Evolutionary conservation across 2,888 invertebrate genomes (phyloP), one percentile per base, ranked within the genome.

Genomic region (Cylloceria caligata): DNA sequence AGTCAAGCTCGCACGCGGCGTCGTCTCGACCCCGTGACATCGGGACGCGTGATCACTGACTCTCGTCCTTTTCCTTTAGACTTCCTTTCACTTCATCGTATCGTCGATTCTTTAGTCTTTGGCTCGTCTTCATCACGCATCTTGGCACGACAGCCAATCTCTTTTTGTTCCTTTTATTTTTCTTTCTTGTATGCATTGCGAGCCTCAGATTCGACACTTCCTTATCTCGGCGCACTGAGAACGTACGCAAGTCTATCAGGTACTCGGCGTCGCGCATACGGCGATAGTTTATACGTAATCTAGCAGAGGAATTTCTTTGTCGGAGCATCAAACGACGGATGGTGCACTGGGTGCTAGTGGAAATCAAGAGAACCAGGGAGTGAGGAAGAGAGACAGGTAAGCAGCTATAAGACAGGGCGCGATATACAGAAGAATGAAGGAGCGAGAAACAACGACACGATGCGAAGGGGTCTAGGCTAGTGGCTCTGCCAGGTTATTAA

Each of bases 231-330:
- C 79, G 75, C 83, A 71, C 81, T 87, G 87, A 89, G 88, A 88
- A 87, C 87, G 86, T 81, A 80, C 80, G 76, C 86, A 52, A 84
- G 64, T 67, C 76, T 62, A 72, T 67, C 57, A n/a, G 52, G 13
- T 39, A 24, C 39, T 27, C 21, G 34, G 42, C 19, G 57, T 60
- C 85, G 78, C 83, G 81, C 83, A 84, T 84, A 84, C 83, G 87
- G 30, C 60, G 49, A 73, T 73, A 73, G 69, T 80, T 88, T 87
- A 88, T 87, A 80, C 87, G 88, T 88, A 89, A 90, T 89, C 89
- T 87, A 87, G 85, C 86, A 83, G 72, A 87, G 88, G 90, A 91
- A 90, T 90, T 88, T 88, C 89, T 89, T 89, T 89, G 90, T 90
- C 90, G 90, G 87, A 71, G 83, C 80, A 80, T 84, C 84, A 83